phyloP scores from a whole-genome alignment of 2,113 vertebrate species.

The Tamias sibiricus region DNA sequence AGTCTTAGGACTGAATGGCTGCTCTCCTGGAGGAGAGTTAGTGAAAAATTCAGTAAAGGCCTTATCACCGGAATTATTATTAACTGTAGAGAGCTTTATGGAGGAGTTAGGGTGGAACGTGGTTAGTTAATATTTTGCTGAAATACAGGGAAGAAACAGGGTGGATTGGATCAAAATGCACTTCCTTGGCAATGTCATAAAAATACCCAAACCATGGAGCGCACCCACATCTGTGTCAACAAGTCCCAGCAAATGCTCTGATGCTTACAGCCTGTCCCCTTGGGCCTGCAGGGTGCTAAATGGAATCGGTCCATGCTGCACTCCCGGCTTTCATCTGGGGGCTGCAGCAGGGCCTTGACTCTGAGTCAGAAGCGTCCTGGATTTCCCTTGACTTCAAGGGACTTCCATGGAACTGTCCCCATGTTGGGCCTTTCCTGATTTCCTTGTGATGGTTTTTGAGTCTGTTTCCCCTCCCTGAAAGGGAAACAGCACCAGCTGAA shows the following conservation, averaged over 20 bases:
- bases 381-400: not conserved
- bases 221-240: not conserved
- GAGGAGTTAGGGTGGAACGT: not conserved
- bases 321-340: not conserved
- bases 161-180: not conserved
- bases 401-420: not conserved
- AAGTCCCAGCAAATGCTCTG: not conserved
- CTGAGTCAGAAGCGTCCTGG: not conserved
- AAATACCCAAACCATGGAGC: not conserved
- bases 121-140: constrained; percentile 50
- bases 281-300: not conserved
- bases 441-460: not conserved
- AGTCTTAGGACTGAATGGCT: not conserved
- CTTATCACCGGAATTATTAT: not conserved
- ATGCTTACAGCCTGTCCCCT: too few relatives aligned
- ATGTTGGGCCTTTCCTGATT: not conserved
- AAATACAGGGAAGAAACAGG: constrained; percentile 17
- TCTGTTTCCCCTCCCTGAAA: not conserved
- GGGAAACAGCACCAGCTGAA: not conserved
- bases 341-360: not conserved
- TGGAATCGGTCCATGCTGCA: not conserved
- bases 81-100: not conserved
- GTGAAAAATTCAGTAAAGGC: not conserved
- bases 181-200: not conserved
- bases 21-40: not conserved